phyloP scores from a whole-genome alignment of 2,113 vertebrate species.

The Tautogolabrus adspersus region DNA sequence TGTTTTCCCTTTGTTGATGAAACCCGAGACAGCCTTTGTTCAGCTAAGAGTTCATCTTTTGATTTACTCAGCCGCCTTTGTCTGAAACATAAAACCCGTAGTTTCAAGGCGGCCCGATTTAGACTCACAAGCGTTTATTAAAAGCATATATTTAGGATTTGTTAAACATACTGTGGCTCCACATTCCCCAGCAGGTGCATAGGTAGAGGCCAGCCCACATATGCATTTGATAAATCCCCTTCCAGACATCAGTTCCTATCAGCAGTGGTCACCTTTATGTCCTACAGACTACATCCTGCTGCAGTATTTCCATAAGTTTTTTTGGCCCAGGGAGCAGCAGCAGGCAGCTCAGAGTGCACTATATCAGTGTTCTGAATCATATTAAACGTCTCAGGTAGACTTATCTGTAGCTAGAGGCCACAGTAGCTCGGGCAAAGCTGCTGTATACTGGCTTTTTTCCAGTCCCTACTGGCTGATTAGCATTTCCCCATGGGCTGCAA shows the following conservation, averaged over 20 bases:
- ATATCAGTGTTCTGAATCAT: constrained; percentile 63
- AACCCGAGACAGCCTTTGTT: constrained; percentile 30
- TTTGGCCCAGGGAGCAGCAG: constrained; percentile 31
- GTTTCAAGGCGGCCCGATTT: constrained; percentile 19
- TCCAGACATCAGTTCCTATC: constrained; percentile 12
- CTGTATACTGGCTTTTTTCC: constrained; percentile 34
- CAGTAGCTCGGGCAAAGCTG: constrained; percentile 26
- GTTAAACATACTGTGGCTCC: neutral
- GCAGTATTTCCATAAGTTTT: constrained; percentile 12
- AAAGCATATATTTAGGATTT: neutral
- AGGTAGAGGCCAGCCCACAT: neutral
- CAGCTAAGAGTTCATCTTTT: neutral
- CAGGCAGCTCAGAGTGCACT: constrained; percentile 13
- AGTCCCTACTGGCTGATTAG: constrained; percentile 52
- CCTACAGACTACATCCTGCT: constrained; percentile 15
- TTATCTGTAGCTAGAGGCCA: constrained; percentile 56
- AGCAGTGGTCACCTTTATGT: constrained; percentile 29
- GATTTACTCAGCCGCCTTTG: neutral
- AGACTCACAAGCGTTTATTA: neutral
- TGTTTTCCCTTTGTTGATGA: constrained; percentile 16
- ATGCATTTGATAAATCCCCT: constrained; percentile 9
- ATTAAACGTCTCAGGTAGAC: constrained; percentile 57
- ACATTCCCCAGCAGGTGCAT: neutral
- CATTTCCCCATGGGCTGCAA: constrained; percentile 39
- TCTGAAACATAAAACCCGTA: neutral